Conservation (phyloP, 2,113 vertebrate species). For the Falco punctatus region DNA sequence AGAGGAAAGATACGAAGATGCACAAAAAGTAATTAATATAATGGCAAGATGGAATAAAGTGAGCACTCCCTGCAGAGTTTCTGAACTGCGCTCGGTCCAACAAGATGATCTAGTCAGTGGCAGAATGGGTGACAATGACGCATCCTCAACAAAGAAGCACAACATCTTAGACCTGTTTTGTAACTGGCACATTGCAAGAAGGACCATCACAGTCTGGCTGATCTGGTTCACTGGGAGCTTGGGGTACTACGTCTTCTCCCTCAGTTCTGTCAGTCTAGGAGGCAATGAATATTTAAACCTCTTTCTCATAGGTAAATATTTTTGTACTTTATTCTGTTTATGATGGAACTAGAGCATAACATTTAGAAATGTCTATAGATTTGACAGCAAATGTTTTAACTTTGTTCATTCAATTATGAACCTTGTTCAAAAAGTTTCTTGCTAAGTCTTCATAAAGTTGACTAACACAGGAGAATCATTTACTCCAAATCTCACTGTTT, state of each 20-base stretch:
- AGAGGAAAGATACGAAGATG: conserved; percentile 80
- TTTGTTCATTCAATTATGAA: neutral
- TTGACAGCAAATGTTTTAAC: neutral
- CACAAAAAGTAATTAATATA: conserved; percentile 81
- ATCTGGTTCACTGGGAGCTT: conserved; percentile 93
- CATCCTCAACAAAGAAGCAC: conserved; percentile 73
- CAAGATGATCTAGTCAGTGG: conserved; percentile 14
- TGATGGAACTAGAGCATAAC: neutral
- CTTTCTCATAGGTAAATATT: conserved; percentile 87
- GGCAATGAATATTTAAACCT: conserved; percentile 91
- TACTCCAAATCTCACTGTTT: neutral
- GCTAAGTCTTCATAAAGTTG: neutral
- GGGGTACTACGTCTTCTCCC: conserved; percentile 91
- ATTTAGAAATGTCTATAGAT: neutral
- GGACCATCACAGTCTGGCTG: conserved; percentile 89
- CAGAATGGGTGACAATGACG: neutral
- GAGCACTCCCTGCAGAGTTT: conserved; percentile 75
- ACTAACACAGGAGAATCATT: neutral
- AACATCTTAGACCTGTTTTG: conserved; percentile 87
- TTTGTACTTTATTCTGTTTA: conserved; percentile 3
- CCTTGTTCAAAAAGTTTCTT: neutral
- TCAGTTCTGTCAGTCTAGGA: conserved; percentile 87
- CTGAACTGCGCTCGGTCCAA: conserved; percentile 79
- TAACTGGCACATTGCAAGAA: conserved; percentile 82
- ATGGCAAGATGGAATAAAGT: conserved; percentile 86